A percentile compares a stretch with the other conserved stretches of the same genome.
phyloP scores from a whole-genome alignment of 2,888 invertebrate genomes.

The Yponomeuta evonymella region DNA sequence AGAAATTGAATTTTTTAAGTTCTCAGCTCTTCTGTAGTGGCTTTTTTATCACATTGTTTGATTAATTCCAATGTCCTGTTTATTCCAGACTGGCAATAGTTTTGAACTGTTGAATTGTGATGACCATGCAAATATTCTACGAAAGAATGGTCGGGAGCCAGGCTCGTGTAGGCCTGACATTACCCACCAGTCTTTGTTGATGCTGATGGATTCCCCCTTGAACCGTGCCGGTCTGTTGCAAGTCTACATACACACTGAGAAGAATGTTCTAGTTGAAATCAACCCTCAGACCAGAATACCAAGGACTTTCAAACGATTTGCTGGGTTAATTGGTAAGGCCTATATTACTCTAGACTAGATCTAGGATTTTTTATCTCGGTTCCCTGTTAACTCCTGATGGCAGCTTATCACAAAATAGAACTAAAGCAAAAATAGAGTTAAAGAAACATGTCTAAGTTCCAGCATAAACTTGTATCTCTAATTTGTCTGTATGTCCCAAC shows the following conservation, averaged over 20 bases:
- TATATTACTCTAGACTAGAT: not conserved
- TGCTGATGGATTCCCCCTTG: slow-evolving; percentile 97
- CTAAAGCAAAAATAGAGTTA: no score
- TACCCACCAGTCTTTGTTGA: slow-evolving; percentile 96
- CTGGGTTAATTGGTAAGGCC: slow-evolving; percentile 92
- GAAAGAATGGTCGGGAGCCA: slow-evolving; percentile 90
- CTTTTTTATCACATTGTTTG: not conserved
- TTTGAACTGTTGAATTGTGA: slow-evolving; percentile 97
- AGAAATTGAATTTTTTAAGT: no score
- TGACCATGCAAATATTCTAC: slow-evolving; percentile 89
- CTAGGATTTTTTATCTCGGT: not conserved
- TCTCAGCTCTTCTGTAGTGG: no score
- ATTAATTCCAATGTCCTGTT: not conserved
- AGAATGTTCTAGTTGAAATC: slow-evolving; percentile 95
- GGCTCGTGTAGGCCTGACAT: slow-evolving; percentile 97
- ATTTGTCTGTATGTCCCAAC: no score
- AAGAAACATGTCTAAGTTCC: no score
- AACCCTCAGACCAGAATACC: slow-evolving; percentile 98
- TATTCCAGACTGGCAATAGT: slow-evolving; percentile 85
- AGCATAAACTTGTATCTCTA: no score
- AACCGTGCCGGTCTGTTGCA: slow-evolving; percentile 97
- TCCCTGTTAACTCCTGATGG: no score
- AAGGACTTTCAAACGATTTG: slow-evolving; percentile 96
- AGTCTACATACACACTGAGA: slow-evolving; percentile 93
- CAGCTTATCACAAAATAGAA: no score